These are phyloP conservation scores for Julus scandinavius DNA, from an alignment of 2,888 invertebrate species.

Conservation along the genomic window DNA sequence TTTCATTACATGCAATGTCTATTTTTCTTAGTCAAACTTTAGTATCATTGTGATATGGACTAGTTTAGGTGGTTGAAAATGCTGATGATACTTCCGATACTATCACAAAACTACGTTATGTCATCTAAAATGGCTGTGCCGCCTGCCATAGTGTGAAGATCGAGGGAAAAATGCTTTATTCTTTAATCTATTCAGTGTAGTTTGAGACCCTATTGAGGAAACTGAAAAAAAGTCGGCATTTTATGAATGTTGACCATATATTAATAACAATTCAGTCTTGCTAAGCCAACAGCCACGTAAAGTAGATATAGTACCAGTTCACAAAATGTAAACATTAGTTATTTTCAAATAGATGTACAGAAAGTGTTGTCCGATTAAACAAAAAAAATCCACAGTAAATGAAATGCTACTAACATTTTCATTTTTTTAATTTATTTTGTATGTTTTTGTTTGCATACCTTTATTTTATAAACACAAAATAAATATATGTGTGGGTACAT, in stretches of 20 bases:
- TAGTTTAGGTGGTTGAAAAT: not conserved
- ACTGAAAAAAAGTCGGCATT: not conserved
- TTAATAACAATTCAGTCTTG: constrained; percentile 48
- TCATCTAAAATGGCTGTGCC: constrained; percentile 14
- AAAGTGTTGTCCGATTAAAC: constrained; percentile 48
- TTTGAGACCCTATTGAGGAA: constrained; percentile 23
- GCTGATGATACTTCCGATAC: not conserved
- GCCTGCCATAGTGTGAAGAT: constrained; percentile 22
- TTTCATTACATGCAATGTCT: not conserved
- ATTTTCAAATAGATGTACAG: constrained; percentile 48
- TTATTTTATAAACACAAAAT: constrained; percentile 19
- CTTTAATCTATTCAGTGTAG: constrained; percentile 47
- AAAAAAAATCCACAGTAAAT: constrained; percentile 44
- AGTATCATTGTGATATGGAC: not conserved
- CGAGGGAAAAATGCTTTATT: constrained; percentile 45
- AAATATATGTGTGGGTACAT: not conserved
- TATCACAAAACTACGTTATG: constrained; percentile 30
- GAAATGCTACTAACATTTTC: constrained; percentile 34
- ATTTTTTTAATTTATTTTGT: constrained; percentile 12
- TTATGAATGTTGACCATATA: constrained; percentile 36
- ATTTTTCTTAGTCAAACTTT: not conserved
- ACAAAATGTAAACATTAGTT: constrained; percentile 48
- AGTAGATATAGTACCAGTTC: constrained; percentile 44
- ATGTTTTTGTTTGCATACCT: constrained; percentile 5
- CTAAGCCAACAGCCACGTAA: constrained; percentile 47